phyloP scores from a whole-genome alignment of 2,888 invertebrate genomes.

The Fragum sueziense region DNA sequence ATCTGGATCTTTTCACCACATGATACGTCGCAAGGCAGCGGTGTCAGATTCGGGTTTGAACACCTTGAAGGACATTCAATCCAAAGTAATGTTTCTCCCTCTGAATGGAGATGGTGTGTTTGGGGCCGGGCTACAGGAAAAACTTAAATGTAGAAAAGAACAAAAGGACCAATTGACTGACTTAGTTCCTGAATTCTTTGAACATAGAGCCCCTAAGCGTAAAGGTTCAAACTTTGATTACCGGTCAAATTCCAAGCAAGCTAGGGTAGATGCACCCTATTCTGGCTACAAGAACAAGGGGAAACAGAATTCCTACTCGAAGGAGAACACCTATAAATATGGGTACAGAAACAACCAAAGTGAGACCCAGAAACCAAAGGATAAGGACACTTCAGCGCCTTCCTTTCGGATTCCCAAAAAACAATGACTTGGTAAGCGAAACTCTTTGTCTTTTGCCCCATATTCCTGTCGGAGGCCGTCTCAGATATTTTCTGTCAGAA shows the following conservation, averaged over 20 bases:
- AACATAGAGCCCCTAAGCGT: background rate
- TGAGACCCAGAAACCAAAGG: constrained; percentile 2
- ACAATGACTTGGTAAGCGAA: constrained; percentile 10
- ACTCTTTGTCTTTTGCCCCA: background rate
- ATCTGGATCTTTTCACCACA: constrained; percentile 21
- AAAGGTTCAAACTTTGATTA: too few relatives aligned
- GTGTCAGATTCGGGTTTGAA: constrained; percentile 6
- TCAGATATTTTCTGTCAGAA: constrained; percentile 15
- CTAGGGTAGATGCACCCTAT: background rate
- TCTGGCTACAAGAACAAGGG: background rate
- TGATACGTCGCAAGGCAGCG: background rate
- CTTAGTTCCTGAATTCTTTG: constrained; percentile 23
- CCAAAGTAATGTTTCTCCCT: background rate
- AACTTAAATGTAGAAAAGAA: constrained; percentile 7
- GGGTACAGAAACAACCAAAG: background rate
- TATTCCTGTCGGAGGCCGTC: constrained; percentile 39
- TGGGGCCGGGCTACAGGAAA: background rate
- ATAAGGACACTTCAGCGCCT: too few relatives aligned
- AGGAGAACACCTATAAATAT: constrained; percentile 11
- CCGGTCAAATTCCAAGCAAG: too few relatives aligned
- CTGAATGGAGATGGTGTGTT: constrained; percentile 23
- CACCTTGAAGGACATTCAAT: constrained; percentile 4
- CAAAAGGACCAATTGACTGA: constrained; percentile 18
- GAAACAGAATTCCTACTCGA: background rate
- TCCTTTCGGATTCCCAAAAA: constrained; percentile 27